phyloP scores from a whole-genome alignment of 2,113 vertebrate genomes.

The Danio rerio region DNA sequence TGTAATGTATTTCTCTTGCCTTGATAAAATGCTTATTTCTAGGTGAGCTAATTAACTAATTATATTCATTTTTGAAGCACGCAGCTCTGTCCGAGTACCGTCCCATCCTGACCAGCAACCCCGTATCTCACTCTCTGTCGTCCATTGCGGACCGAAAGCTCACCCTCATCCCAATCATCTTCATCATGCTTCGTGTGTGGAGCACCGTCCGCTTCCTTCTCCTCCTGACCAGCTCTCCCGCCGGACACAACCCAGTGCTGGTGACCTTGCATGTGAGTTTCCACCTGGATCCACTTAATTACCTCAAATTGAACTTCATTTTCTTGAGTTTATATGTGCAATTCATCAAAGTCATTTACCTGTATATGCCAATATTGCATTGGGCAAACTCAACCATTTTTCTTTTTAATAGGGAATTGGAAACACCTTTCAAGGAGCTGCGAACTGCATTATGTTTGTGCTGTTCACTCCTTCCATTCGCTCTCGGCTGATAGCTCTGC shows the following conservation, averaged over 20 bases:
- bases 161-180: conserved; percentile 91
- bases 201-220: conserved; percentile 92
- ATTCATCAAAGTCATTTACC: conserved; percentile 27
- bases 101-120: conserved; percentile 81
- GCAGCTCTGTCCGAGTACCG: conserved; percentile 90
- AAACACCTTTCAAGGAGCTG: conserved; percentile 95
- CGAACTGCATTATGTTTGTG: conserved; percentile 95
- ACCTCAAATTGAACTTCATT: neutral
- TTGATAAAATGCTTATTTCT: too few species aligned
- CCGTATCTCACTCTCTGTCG: conserved; percentile 68
- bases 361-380: neutral
- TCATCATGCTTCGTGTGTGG: conserved; percentile 91
- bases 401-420: conserved; percentile 84
- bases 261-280: conserved; percentile 88
- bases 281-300: neutral
- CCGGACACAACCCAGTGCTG: conserved; percentile 79
- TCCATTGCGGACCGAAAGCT: conserved; percentile 87
- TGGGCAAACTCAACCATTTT: neutral
- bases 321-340: conserved; percentile 4
- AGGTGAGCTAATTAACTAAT: too few species aligned
- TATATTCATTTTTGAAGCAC: conserved; percentile 72
- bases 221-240: conserved; percentile 81
- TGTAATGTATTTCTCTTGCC: too few species aligned
- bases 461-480: conserved; percentile 83
- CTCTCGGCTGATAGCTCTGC: conserved; percentile 69